Evolutionary conservation across 92 coral and sea anemone species (phyloP), one percentile per base, ranked within the genome.

Genomic region (Umimayanthus kanabou): DNA sequence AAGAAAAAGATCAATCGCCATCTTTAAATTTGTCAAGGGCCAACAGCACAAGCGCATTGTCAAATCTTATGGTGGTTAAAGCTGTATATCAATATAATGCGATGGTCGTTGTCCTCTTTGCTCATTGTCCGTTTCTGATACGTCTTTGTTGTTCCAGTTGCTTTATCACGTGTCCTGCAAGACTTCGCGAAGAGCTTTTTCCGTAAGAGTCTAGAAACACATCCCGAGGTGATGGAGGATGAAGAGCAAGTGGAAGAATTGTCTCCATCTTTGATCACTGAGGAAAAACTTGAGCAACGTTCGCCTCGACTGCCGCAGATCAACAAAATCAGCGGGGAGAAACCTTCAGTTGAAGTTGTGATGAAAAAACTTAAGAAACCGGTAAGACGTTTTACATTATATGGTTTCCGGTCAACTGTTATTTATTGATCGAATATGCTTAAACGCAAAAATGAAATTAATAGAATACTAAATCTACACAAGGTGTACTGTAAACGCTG

Each of bases 131-230:
- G 37, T 16, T 1, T 16, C 13, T 40, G 18, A 80, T n/a, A 37
- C 61, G 14, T 73, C 4, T 4, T 79, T 42, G 20, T 78, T n/a
- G 4, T 67, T 81, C 18, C 75, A 88, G 98, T 92, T 30, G n/a
- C 42, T 9, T 76, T 94, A 50, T 95, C 98, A 5, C 96, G 88
- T 14, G 93, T 90, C 61, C 91, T 95, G 26, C 98, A 95, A 91
- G 91, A 93, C 28, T 93, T 84, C 50, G 98, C 98, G 39, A 94
- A 91, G 80, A 77, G 88, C 8, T 71, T 89, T 26, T 71, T 88
- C 80, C 86, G 86, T 64, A 92, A 88, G 39, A 80, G 82, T 33
- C 89, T 95, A 22, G 94, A 91, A 50, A 73, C 91, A 47, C 91
- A 89, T 80, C 79, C 81, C 11, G 98, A 93, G 76, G 93, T 88